These are phyloP conservation scores for Uromys caudimaculatus DNA, from an alignment of 2,797 vertebrate genomes.

Conservation along the genomic window DNA sequence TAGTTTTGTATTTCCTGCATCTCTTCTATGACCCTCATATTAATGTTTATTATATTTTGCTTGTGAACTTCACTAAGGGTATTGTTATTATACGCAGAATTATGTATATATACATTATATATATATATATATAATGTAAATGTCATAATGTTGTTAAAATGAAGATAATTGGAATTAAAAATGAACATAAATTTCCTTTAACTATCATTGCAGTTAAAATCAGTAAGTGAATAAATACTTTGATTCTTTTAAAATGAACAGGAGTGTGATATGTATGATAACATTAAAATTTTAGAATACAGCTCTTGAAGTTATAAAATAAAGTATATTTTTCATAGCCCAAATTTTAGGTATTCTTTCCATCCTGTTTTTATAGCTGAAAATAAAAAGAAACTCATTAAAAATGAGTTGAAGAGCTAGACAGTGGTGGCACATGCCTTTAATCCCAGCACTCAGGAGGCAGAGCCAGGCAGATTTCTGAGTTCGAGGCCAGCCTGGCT, in stretches of 20 bases:
- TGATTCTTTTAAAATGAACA: not conserved
- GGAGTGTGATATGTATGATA: not conserved
- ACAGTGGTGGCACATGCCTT: too few relatives aligned
- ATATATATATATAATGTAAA: not conserved
- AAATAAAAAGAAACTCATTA: constrained; percentile 39
- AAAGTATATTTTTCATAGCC: not conserved
- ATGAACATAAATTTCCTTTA: not conserved
- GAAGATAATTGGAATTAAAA: constrained; percentile 5
- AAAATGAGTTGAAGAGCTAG: too few relatives aligned
- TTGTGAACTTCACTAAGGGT: not conserved
- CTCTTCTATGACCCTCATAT: not conserved
- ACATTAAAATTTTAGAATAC: constrained; percentile 19
- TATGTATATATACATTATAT: not conserved
- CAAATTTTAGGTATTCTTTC: constrained; percentile 1
- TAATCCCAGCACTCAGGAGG: too few relatives aligned
- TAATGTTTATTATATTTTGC: constrained; percentile 29
- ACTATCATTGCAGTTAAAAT: not conserved
- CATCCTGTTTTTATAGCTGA: not conserved
- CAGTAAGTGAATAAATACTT: not conserved
- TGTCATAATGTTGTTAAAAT: not conserved
- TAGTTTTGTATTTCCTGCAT: constrained; percentile 65
- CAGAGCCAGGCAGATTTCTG: too few relatives aligned
- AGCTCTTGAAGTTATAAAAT: not conserved
- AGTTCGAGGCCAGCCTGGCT: too few relatives aligned
- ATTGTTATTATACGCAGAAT: not conserved